A percentile compares a stretch with the other conserved stretches of the same genome.
Evolutionary conservation across 2,888 invertebrate genomes (phyloP).

Genomic region (Notodonta dromedarius): DNA sequence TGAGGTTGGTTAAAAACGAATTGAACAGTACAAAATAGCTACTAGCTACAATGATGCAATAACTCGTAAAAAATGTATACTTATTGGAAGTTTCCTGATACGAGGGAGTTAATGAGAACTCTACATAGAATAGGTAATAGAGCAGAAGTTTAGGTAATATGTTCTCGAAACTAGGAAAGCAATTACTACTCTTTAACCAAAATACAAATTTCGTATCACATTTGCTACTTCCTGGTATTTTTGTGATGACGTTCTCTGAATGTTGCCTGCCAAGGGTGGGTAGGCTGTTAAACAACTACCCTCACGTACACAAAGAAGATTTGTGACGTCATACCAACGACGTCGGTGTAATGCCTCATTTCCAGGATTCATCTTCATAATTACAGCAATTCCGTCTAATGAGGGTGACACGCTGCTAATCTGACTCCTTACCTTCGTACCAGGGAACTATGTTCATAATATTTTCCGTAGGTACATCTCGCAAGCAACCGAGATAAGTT

Average conservation of each 20-base stretch:
- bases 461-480: conserved; percentile 27
- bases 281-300: conserved; percentile 35
- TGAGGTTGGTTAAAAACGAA: no score
- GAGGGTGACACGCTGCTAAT: conserved; percentile 48
- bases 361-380: conserved; percentile 55
- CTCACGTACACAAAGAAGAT: conserved; percentile 45
- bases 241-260: background rate
- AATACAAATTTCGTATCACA: no score
- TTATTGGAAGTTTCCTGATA: conserved; percentile 4
- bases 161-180: background rate
- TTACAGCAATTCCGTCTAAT: conserved; percentile 51
- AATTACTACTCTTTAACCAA: background rate
- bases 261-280: conserved; percentile 16
- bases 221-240: background rate
- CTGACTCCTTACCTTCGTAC: conserved; percentile 44
- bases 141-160: background rate
- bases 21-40: no score
- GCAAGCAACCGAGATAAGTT: conserved; percentile 29
- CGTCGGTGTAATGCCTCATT: conserved; percentile 48
- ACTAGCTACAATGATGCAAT: no score
- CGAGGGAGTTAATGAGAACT: background rate
- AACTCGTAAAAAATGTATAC: no score
- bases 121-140: background rate
- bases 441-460: conserved; percentile 38
- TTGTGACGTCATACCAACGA: conserved; percentile 38